Evolutionary conservation across 2,113 vertebrate genomes (phyloP).

Genomic region (Xiphias gladius): DNA sequence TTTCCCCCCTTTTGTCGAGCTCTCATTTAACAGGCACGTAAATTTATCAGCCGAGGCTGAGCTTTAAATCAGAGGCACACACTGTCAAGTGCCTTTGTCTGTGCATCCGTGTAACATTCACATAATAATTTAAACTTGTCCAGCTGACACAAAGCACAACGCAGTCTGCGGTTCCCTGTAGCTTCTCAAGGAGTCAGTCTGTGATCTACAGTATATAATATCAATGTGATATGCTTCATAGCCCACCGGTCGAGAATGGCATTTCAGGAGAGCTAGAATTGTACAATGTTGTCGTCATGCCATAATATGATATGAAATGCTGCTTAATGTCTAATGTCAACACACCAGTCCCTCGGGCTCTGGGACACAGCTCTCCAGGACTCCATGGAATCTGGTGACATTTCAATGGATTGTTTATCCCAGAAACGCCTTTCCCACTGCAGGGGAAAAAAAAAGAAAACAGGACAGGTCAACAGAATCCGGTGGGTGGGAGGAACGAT

Average conservation of each 20-base stretch:
- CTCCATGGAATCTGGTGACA: slow-evolving; percentile 70
- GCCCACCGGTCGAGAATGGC: slow-evolving; percentile 32
- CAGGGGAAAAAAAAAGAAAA: slow-evolving; percentile 21
- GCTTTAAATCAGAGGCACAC: slow-evolving; percentile 13
- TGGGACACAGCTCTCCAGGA: slow-evolving; percentile 33
- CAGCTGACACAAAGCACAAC: slow-evolving; percentile 12
- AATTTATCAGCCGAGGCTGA: slow-evolving; percentile 24
- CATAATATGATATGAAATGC: slow-evolving; percentile 54
- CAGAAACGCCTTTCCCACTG: slow-evolving; percentile 43
- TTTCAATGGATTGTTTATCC: slow-evolving; percentile 71
- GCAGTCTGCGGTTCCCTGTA: neutral
- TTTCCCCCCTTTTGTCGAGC: neutral
- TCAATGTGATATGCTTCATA: slow-evolving; percentile 40
- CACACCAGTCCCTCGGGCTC: slow-evolving; percentile 46
- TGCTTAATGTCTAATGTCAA: slow-evolving; percentile 70
- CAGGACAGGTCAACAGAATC: slow-evolving; percentile 55
- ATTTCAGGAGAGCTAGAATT: slow-evolving; percentile 53
- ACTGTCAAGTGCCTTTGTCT: slow-evolving; percentile 26
- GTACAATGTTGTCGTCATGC: slow-evolving; percentile 35
- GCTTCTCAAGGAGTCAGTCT: slow-evolving; percentile 16
- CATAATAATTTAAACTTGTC: slow-evolving; percentile 12
- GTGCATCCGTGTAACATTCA: slow-evolving; percentile 18
- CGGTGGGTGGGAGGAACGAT: slow-evolving; percentile 50
- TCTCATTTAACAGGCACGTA: slow-evolving; percentile 27
- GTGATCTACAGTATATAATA: slow-evolving; percentile 43